These are phyloP conservation scores for Amphipyra berbera DNA, from an alignment of 2,888 invertebrate species.

Conservation along the genomic window DNA sequence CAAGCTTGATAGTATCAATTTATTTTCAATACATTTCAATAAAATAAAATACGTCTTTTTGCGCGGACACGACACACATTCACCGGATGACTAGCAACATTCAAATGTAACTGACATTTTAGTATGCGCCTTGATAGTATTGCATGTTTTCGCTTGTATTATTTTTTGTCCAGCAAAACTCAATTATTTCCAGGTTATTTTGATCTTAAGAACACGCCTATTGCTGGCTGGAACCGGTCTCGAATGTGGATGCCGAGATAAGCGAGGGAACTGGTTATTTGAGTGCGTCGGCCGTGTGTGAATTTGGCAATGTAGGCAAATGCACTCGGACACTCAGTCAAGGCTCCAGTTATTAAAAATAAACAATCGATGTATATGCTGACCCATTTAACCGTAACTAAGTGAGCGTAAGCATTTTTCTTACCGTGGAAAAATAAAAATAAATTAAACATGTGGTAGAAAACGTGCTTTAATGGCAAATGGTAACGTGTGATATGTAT, in stretches of 20 bases:
- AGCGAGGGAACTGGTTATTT: conserved; percentile 75
- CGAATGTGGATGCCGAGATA: conserved; percentile 69
- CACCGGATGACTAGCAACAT: conserved; percentile 40
- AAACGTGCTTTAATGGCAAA: conserved; percentile 45
- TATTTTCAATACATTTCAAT: conserved; percentile 52
- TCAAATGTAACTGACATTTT: conserved; percentile 40
- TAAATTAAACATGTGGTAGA: conserved; percentile 43
- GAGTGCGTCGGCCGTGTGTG: conserved; percentile 67
- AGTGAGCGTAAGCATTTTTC: conserved; percentile 35
- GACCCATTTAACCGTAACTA: conserved; percentile 55
- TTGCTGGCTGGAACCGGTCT: conserved; percentile 73
- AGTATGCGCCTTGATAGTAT: conserved; percentile 50
- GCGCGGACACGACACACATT: conserved; percentile 38
- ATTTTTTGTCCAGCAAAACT: conserved; percentile 52
- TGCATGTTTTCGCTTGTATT: conserved; percentile 26
- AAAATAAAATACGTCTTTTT: conserved; percentile 30
- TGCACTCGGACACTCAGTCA: conserved; percentile 63
- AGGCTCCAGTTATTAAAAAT: conserved; percentile 55
- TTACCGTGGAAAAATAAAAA: conserved; percentile 49
- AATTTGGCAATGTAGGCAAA: conserved; percentile 75
- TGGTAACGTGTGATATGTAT: conserved; percentile 7
- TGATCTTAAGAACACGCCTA: conserved; percentile 62
- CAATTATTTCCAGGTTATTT: conserved; percentile 68
- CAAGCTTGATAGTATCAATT: conserved; percentile 39
- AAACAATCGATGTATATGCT: conserved; percentile 45